These are phyloP conservation scores for Tarsius wallacei DNA, from an alignment of 2,797 vertebrate species.

Conservation along the genomic window DNA sequence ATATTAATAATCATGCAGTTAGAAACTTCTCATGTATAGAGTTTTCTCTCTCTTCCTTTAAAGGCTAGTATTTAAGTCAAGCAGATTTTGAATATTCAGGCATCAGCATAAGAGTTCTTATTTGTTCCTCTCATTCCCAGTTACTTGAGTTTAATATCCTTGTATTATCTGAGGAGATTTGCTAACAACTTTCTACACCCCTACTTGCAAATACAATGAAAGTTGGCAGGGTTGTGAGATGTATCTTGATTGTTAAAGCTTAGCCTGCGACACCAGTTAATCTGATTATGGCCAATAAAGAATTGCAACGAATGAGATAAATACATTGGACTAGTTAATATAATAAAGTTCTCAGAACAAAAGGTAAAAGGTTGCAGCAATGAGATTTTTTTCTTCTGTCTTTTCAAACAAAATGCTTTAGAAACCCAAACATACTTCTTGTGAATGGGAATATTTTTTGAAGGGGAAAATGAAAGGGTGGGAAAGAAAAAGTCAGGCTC, in stretches of 20 bases:
- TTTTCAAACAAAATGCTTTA: slow-evolving; percentile 62
- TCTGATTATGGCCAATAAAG: slow-evolving; percentile 50
- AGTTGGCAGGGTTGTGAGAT: neutral
- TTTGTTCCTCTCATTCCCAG: slow-evolving; percentile 45
- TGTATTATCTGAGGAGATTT: slow-evolving; percentile 48
- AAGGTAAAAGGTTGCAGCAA: slow-evolving; percentile 41
- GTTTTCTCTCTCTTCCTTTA: slow-evolving; percentile 56
- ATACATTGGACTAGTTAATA: slow-evolving; percentile 56
- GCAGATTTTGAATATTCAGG: slow-evolving; percentile 60
- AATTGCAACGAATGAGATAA: slow-evolving; percentile 65
- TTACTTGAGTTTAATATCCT: slow-evolving; percentile 21
- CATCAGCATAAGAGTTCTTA: slow-evolving; percentile 22
- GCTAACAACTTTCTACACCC: neutral
- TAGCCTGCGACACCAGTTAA: neutral
- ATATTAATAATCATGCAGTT: slow-evolving; percentile 66
- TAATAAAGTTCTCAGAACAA: slow-evolving; percentile 44
- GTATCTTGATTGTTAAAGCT: slow-evolving; percentile 43
- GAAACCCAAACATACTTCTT: slow-evolving; percentile 50
- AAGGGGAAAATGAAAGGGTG: slow-evolving; percentile 47
- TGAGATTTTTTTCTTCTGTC: neutral
- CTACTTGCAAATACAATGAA: slow-evolving; percentile 51
- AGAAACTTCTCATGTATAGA: slow-evolving; percentile 13
- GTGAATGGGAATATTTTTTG: slow-evolving; percentile 27
- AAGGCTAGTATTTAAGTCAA: slow-evolving; percentile 53
- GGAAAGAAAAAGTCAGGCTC: slow-evolving; percentile 49